These are phyloP conservation scores for Cricetomys ansorgei DNA, from an alignment of 2,113 vertebrate genomes.

Conservation along the genomic window DNA sequence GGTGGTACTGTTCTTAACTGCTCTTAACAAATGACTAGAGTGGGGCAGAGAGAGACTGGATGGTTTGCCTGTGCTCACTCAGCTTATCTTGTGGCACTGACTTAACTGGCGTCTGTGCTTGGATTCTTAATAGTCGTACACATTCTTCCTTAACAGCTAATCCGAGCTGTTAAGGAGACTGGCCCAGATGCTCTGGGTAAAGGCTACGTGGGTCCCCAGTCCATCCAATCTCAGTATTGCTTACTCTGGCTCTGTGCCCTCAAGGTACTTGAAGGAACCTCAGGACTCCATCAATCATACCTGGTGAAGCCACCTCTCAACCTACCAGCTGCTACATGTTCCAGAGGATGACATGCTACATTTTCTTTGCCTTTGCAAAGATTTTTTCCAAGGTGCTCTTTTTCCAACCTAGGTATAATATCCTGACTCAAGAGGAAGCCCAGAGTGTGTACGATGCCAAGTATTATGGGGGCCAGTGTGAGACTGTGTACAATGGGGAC, in stretches of 20 bases:
- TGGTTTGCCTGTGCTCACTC: neutral
- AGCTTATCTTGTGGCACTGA: neutral
- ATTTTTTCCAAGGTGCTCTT: neutral
- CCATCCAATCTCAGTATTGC: neutral
- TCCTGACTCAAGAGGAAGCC: conserved; percentile 86
- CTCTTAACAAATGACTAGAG: neutral
- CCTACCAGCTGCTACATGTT: neutral
- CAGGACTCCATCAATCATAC: neutral
- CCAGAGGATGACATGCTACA: neutral
- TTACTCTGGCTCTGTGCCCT: neutral
- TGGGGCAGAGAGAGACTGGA: neutral
- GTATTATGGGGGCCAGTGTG: conserved; percentile 93
- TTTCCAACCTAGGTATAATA: conserved; percentile 88
- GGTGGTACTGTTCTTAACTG: neutral
- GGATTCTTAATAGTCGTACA: neutral
- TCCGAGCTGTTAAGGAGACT: neutral
- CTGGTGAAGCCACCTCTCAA: neutral
- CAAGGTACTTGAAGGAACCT: neutral
- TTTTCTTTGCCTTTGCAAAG: neutral
- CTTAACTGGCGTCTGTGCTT: neutral
- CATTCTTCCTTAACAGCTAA: neutral
- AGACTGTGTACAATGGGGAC: conserved; percentile 95
- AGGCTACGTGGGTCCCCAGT: neutral
- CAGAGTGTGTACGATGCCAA: conserved; percentile 87
- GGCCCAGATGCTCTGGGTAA: neutral